Conservation (phyloP, 92 coral and sea anemone species). For the Phenganax marumi region DNA sequence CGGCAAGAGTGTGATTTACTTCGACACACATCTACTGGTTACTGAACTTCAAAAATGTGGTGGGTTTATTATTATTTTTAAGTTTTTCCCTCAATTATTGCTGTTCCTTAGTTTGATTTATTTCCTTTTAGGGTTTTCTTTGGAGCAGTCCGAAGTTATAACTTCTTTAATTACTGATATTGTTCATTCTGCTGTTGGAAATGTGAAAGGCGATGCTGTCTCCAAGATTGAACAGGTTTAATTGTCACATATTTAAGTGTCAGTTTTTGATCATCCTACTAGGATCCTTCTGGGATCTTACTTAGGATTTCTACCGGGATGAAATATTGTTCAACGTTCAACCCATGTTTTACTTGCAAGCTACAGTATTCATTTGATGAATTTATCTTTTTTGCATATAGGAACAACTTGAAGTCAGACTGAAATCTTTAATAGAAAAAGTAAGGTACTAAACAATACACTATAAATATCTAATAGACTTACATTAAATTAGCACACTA, state of each 20-base stretch:
- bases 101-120: not conserved
- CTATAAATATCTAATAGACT: not conserved
- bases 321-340: too few relatives aligned
- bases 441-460: conserved; percentile 63
- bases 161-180: conserved; percentile 78
- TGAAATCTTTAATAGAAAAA: conserved; percentile 71
- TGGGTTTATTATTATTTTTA: conserved; percentile 16
- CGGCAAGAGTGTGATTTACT: conserved; percentile 64
- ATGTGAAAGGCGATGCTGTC: conserved; percentile 68
- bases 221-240: conserved; percentile 92
- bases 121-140: conserved; percentile 62
- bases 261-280: not conserved
- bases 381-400: conserved; percentile 23
- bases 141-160: conserved; percentile 80
- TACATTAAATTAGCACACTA: not conserved
- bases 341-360: too few relatives aligned
- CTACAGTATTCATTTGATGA: not conserved
- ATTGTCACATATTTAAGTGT: not conserved
- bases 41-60: conserved; percentile 73
- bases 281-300: too few relatives aligned
- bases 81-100: not conserved
- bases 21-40: conserved; percentile 89
- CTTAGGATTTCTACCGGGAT: too few relatives aligned
- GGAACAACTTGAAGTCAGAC: conserved; percentile 88
- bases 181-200: conserved; percentile 66